Percentiles rank a stretch among this genome's conserved stretches.
Conservation (phyloP, 2,797 vertebrate genomes). For the Micropoecilia bifurca region DNA sequence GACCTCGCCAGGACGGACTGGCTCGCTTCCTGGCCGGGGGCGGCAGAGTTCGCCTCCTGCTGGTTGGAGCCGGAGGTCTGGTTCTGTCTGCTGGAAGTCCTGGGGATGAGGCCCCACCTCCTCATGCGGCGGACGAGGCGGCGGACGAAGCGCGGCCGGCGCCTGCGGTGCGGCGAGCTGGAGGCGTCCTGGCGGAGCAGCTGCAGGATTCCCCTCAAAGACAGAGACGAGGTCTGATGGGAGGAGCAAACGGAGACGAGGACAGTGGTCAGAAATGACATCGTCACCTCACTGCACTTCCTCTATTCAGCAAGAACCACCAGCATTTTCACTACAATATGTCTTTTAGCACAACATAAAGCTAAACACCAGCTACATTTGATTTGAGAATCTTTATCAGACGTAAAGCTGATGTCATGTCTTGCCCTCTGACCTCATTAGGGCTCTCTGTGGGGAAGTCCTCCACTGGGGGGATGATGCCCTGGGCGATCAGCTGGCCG, state of each 20-base stretch:
- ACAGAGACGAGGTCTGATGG: constrained; percentile 79
- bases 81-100: constrained; percentile 70
- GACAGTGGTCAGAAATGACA: background rate
- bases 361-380: background rate
- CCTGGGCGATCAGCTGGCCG: constrained; percentile 92
- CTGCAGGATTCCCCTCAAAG: constrained; percentile 84
- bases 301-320: background rate
- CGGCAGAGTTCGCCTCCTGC: constrained; percentile 67
- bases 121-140: constrained; percentile 82
- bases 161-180: constrained; percentile 77
- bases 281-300: background rate
- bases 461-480: constrained; percentile 91
- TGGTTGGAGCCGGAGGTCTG: constrained; percentile 64
- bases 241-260: background rate
- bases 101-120: constrained; percentile 83
- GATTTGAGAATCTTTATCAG: background rate
- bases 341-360: background rate
- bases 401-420: background rate
- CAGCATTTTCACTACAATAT: too few species aligned
- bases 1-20: constrained; percentile 60
- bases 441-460: constrained; percentile 93
- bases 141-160: constrained; percentile 81
- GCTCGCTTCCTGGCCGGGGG: constrained; percentile 55
- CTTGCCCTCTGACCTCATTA: constrained; percentile 83
- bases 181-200: constrained; percentile 83